These are phyloP conservation scores for Pseudeuparius sepicola DNA, from an alignment of 2,888 invertebrate species.

Conservation along the genomic window DNA sequence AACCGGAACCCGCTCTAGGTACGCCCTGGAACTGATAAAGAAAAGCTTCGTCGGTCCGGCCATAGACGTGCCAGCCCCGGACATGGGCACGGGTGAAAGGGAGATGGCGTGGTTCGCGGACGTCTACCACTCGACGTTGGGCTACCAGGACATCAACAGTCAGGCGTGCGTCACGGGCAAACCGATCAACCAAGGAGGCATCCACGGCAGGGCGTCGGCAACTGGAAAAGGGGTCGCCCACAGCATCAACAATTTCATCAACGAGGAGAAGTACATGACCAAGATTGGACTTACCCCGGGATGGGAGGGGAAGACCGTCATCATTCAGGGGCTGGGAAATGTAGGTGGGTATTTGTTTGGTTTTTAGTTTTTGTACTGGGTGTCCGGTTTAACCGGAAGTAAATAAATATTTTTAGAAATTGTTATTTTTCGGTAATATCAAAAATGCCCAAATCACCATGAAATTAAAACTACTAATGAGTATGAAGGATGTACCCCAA, in stretches of 20 bases:
- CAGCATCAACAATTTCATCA: constrained; percentile 84
- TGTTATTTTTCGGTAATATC: too few species aligned
- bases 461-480: too few species aligned
- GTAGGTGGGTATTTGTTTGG: too few species aligned
- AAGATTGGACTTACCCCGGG: constrained; percentile 80
- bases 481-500: too few species aligned
- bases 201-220: constrained; percentile 93
- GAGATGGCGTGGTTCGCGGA: constrained; percentile 99
- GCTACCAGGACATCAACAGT: constrained; percentile 88
- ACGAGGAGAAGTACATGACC: constrained; percentile 89
- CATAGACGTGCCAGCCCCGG: constrained; percentile 95
- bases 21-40: constrained; percentile 50
- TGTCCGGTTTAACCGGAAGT: too few species aligned
- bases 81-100: constrained; percentile 83
- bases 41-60: constrained; percentile 71
- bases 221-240: constrained; percentile 93
- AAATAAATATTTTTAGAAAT: too few species aligned
- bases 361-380: too few species aligned
- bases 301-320: constrained; percentile 89
- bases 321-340: constrained; percentile 93
- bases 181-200: constrained; percentile 91
- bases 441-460: too few species aligned
- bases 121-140: constrained; percentile 90
- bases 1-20: too few species aligned
- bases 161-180: constrained; percentile 97